Conservation (phyloP, 2,113 vertebrate genomes). For the Ploceus nigricollis region DNA sequence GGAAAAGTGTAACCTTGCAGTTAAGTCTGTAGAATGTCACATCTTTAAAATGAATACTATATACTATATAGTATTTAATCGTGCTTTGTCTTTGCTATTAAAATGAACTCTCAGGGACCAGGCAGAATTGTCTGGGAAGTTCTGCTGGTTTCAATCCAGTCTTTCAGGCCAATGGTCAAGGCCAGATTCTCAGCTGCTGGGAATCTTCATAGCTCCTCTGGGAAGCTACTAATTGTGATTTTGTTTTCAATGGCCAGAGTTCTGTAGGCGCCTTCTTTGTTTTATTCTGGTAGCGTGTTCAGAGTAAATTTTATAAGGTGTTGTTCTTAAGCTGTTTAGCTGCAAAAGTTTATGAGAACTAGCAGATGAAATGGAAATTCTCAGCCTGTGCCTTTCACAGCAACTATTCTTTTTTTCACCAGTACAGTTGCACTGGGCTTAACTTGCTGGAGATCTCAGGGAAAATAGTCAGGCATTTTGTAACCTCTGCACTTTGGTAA, state of each 20-base stretch:
- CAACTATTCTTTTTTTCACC: neutral
- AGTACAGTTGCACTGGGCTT: neutral
- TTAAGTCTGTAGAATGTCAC: neutral
- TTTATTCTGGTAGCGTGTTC: neutral
- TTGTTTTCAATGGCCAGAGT: neutral
- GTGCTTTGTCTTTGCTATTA: too few relatives aligned
- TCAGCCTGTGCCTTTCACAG: neutral
- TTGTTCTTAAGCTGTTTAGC: slow-evolving; percentile 17
- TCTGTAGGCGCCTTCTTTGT: neutral
- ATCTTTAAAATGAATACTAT: slow-evolving; percentile 18
- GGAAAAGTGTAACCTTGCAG: neutral
- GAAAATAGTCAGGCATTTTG: neutral
- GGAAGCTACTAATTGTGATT: slow-evolving; percentile 4
- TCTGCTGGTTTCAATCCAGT: neutral
- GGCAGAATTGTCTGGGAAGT: neutral
- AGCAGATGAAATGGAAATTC: neutral
- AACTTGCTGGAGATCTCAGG: neutral
- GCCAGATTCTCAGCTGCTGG: neutral
- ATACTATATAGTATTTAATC: too few relatives aligned
- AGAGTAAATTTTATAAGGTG: slow-evolving; percentile 5
- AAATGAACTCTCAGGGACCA: neutral
- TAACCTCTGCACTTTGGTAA: neutral
- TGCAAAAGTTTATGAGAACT: neutral
- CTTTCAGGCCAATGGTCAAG: neutral
- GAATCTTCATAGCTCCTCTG: neutral